phyloP scores from a whole-genome alignment of 1,140 invertebrate species.

The Oncopeltus fasciatus region DNA sequence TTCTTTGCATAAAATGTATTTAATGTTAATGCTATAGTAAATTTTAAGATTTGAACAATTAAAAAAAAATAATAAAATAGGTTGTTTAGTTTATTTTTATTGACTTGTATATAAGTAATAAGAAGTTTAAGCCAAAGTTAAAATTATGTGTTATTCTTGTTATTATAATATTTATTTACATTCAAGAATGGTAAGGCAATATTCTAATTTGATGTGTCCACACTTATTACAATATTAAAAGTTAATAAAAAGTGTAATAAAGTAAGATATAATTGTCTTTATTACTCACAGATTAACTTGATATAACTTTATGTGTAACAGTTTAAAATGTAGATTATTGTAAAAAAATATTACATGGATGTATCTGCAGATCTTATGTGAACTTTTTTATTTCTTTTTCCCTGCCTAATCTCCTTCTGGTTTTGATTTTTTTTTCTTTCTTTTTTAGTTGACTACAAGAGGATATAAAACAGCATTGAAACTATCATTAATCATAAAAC shows the following conservation, averaged over 20 bases:
- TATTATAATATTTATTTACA: slow-evolving; percentile 3
- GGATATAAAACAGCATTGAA: too few relatives aligned
- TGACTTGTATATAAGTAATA: not conserved
- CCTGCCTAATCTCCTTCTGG: too few relatives aligned
- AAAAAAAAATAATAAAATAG: not conserved
- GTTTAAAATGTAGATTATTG: too few relatives aligned
- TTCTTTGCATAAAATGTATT: not conserved
- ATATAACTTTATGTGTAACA: too few relatives aligned
- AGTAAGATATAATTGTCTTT: not conserved
- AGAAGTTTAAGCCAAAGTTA: not conserved
- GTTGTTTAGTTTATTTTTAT: not conserved
- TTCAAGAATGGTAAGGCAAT: slow-evolving; percentile 10
- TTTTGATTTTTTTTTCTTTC: too few relatives aligned
- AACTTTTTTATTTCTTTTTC: too few relatives aligned
- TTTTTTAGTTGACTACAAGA: too few relatives aligned
- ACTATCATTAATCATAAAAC: too few relatives aligned
- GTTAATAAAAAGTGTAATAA: too few relatives aligned
- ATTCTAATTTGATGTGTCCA: slow-evolving; percentile 5
- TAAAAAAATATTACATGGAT: too few relatives aligned
- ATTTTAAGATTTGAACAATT: not conserved
- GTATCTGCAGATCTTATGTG: too few relatives aligned
- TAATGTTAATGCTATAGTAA: not conserved
- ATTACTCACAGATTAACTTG: not conserved
- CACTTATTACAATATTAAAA: slow-evolving; percentile 18
- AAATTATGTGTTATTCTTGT: slow-evolving; percentile 3